Percentiles rank a stretch among this genome's conserved stretches.
These are phyloP conservation scores for Rhabdomys dilectus DNA, from an alignment of 2,113 vertebrate genomes.

Conservation along the genomic window DNA sequence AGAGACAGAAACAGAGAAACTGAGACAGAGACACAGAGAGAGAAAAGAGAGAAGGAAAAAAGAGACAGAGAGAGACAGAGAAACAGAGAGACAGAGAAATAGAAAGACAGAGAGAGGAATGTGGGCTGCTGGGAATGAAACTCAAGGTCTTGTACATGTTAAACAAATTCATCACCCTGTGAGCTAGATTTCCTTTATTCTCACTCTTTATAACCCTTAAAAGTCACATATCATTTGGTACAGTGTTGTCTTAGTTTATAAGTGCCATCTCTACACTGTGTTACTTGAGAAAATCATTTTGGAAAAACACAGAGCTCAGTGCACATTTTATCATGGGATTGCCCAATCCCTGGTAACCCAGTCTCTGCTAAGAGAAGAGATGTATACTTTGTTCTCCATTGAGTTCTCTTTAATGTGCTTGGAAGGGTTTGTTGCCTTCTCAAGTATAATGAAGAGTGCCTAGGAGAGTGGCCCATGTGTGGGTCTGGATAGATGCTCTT, in stretches of 20 bases:
- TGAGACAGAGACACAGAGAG: too few relatives aligned
- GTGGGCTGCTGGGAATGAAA: background rate
- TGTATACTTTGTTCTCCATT: background rate
- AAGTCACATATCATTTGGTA: background rate
- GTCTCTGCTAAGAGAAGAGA: background rate
- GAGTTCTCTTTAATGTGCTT: background rate
- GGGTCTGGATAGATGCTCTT: background rate
- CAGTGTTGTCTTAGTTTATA: background rate
- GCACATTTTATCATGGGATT: background rate
- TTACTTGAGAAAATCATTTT: conserved; percentile 30
- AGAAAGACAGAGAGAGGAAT: fast-evolving
- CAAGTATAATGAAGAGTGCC: background rate
- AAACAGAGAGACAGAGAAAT: background rate
- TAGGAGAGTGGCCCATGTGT: background rate
- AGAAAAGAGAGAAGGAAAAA: too few relatives aligned
- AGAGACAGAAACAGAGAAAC: too few relatives aligned
- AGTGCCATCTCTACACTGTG: background rate
- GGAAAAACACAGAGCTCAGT: background rate
- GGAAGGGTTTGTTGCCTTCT: background rate
- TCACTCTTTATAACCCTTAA: background rate
- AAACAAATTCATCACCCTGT: too few relatives aligned
- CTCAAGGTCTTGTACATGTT: background rate
- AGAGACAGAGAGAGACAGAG: too few relatives aligned
- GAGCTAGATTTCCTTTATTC: background rate
- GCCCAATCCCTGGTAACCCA: background rate